Conservation (phyloP, 2,797 vertebrate genomes). For the Fistularia tabacaria region DNA sequence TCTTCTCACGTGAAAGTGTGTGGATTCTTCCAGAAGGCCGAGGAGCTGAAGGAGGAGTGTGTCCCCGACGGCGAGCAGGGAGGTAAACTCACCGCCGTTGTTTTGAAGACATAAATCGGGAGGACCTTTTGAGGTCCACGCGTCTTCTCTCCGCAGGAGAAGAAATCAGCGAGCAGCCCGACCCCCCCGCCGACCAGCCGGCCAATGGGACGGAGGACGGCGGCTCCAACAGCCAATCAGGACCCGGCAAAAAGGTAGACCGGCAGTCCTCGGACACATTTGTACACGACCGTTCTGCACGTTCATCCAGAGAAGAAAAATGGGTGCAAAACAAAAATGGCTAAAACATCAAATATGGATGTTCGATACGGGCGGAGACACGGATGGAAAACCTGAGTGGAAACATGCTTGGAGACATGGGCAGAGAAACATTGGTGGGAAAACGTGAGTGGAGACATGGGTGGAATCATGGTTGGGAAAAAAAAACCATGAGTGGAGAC, state of each 20-base stretch:
- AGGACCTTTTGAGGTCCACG: not conserved
- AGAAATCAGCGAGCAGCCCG: constrained; percentile 17
- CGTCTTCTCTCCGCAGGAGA: not conserved
- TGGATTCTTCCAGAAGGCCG: constrained; percentile 32
- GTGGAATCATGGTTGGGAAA: no score
- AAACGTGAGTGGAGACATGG: no score
- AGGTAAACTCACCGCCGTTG: constrained; percentile 21
- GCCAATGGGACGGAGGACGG: constrained; percentile 46
- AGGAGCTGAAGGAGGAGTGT: constrained; percentile 34
- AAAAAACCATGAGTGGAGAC: no score
- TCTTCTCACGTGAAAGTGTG: not conserved
- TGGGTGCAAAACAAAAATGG: no score
- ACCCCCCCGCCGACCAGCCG: constrained; percentile 6
- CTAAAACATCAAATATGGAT: no score
- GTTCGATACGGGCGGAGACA: no score
- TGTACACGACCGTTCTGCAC: not conserved
- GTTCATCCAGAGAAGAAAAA: no score
- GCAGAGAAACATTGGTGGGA: no score
- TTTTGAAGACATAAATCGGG: no score
- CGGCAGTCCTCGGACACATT: not conserved
- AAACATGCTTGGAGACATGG: no score
- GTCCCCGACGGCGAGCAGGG: constrained; percentile 31
- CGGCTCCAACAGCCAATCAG: constrained; percentile 49
- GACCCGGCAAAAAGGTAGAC: constrained; percentile 65
- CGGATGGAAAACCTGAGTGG: no score